Evolutionary conservation across 2,888 invertebrate genomes (phyloP).

Genomic region (Amphipyra berbera): DNA sequence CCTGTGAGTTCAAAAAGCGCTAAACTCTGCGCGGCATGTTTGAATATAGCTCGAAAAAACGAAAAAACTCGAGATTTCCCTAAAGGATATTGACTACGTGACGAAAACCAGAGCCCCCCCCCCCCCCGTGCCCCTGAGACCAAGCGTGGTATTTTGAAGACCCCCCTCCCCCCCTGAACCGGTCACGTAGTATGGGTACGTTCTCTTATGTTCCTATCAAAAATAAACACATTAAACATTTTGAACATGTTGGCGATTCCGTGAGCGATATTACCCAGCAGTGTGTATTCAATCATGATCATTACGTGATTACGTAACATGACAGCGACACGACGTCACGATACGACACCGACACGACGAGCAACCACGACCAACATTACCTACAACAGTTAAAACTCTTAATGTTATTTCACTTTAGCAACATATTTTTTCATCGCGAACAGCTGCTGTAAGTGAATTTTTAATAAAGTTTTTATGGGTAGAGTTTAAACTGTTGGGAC

Average conservation of each 20-base stretch:
- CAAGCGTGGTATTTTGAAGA: too few species aligned
- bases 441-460: constrained; percentile 39
- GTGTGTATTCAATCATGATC: constrained; percentile 54
- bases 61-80: too few species aligned
- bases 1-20: too few species aligned
- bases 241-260: not conserved
- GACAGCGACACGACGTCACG: constrained; percentile 55
- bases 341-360: constrained; percentile 10
- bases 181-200: too few species aligned
- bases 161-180: too few species aligned
- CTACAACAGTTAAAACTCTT: constrained; percentile 27
- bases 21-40: too few species aligned
- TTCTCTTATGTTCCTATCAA: too few species aligned
- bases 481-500: constrained; percentile 35
- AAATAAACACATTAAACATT: too few species aligned
- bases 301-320: constrained; percentile 60
- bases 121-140: too few species aligned
- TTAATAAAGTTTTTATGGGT: constrained; percentile 47
- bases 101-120: too few species aligned
- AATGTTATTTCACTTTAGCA: constrained; percentile 28
- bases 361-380: constrained; percentile 18
- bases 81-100: too few species aligned
- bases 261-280: constrained; percentile 9
- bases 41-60: too few species aligned
- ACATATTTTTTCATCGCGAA: constrained; percentile 25